phyloP scores from a whole-genome alignment of 2,888 invertebrate genomes.

The Sarcophaga caerulescens region DNA sequence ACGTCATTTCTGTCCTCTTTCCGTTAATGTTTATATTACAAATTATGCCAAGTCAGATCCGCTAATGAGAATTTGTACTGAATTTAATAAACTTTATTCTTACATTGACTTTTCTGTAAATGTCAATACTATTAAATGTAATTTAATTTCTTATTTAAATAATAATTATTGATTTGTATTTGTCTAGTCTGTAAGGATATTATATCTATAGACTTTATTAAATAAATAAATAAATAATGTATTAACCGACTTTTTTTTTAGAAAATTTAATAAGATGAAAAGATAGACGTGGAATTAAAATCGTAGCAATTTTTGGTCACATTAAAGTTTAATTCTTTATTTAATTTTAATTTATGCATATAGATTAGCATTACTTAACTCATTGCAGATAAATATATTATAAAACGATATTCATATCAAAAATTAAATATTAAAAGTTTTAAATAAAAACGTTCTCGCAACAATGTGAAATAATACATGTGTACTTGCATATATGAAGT shows the following conservation, averaged over 20 bases:
- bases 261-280: neutral
- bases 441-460: slow-evolving; percentile 50
- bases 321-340: slow-evolving; percentile 15
- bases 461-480: slow-evolving; percentile 52
- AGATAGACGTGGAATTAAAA: slow-evolving; percentile 16
- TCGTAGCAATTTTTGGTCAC: slow-evolving; percentile 18
- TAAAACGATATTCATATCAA: slow-evolving; percentile 58
- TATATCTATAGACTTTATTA: too few relatives aligned
- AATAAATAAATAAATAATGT: too few relatives aligned
- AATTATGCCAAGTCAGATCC: too few relatives aligned
- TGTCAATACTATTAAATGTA: too few relatives aligned
- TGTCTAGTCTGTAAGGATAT: too few relatives aligned
- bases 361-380: slow-evolving; percentile 28
- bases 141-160: too few relatives aligned
- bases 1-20: too few relatives aligned
- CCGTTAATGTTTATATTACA: too few relatives aligned
- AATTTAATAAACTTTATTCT: too few relatives aligned
- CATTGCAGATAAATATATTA: slow-evolving; percentile 49
- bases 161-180: too few relatives aligned
- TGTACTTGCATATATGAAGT: slow-evolving; percentile 44
- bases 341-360: slow-evolving; percentile 30
- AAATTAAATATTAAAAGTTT: slow-evolving; percentile 55
- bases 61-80: too few relatives aligned
- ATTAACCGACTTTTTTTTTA: neutral
- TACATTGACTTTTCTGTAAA: too few relatives aligned